phyloP scores from a whole-genome alignment of 2,113 vertebrate species.

The Chionis minor region DNA sequence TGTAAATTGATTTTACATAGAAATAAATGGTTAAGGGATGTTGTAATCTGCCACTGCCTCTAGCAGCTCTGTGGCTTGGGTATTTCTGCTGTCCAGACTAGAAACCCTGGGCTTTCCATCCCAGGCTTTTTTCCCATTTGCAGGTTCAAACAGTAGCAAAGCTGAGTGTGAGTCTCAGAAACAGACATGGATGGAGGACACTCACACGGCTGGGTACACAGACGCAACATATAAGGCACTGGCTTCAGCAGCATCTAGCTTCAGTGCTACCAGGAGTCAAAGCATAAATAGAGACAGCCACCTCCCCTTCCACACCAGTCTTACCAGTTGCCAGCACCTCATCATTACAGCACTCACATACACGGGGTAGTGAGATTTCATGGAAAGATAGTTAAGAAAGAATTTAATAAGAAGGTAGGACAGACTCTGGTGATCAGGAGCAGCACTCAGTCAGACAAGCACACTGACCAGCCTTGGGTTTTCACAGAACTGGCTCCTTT shows the following conservation, averaged over 20 bases:
- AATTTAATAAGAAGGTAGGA: neutral
- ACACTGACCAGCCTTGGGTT: neutral
- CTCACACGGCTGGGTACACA: rapidly evolving
- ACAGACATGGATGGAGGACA: neutral
- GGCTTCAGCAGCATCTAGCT: neutral
- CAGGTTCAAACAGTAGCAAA: neutral
- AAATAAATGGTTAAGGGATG: neutral
- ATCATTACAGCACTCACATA: neutral
- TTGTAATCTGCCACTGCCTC: neutral
- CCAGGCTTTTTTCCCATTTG: neutral
- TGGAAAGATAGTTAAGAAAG: neutral
- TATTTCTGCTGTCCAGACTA: neutral
- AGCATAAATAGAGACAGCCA: neutral
- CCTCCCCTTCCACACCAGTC: neutral
- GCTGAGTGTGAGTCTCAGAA: neutral
- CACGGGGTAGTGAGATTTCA: neutral
- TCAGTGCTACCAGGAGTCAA: neutral
- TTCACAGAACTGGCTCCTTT: neutral
- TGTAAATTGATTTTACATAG: neutral
- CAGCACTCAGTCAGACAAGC: neutral
- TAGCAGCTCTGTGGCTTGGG: neutral
- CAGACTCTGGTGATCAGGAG: neutral
- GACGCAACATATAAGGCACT: neutral
- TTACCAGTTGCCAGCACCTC: neutral
- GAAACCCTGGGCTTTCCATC: neutral